Conservation (phyloP, 2,113 vertebrate genomes). For the Pogonocichla stellata region DNA sequence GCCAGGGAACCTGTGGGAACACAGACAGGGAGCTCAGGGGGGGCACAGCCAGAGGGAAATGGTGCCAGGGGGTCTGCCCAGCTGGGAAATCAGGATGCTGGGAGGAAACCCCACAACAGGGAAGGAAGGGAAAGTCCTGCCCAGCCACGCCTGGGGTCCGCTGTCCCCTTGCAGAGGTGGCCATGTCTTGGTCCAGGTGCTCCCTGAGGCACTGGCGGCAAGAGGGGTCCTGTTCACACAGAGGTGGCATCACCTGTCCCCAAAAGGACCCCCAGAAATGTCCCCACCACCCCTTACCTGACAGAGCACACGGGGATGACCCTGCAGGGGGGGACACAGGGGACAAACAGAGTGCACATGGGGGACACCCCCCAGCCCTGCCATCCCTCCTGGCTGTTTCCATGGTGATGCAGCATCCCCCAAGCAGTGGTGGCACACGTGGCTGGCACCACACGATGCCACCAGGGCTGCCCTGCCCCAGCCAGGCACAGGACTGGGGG, state of each 20-base stretch:
- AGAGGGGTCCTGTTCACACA: too few species aligned
- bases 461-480: neutral
- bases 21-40: fast-evolving
- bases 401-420: neutral
- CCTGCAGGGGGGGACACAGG: fast-evolving
- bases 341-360: fast-evolving
- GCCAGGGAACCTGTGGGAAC: constrained; percentile 82
- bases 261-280: fast-evolving
- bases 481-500: neutral
- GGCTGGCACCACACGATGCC: neutral
- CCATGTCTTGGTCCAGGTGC: fast-evolving
- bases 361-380: neutral
- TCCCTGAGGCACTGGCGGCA: fast-evolving
- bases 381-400: neutral
- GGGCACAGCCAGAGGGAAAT: fast-evolving
- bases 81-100: neutral
- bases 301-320: fast-evolving
- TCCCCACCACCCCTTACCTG: neutral
- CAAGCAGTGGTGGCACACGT: fast-evolving
- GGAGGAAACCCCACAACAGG: fast-evolving
- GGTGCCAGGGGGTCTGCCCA: neutral
- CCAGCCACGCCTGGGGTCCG: fast-evolving
- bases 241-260: fast-evolving
- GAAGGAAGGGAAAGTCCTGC: neutral
- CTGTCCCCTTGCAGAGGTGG: neutral